Evolutionary conservation across 2,113 vertebrate genomes (phyloP).

Genomic region (Salvelinus namaycush): DNA sequence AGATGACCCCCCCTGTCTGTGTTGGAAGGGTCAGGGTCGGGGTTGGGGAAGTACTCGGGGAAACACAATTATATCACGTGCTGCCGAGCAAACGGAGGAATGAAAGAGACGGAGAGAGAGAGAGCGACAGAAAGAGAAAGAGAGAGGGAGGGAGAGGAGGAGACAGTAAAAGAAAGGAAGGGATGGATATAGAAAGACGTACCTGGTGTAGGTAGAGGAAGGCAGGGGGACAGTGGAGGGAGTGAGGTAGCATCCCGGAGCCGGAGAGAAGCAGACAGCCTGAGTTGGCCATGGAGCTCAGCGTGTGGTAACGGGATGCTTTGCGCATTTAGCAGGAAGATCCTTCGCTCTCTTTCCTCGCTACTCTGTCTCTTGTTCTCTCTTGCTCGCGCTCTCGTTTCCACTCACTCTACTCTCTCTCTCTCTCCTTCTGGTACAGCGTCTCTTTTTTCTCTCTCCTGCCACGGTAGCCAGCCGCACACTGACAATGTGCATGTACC

Average conservation of each 20-base stretch:
- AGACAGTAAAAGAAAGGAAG: conserved; percentile 13
- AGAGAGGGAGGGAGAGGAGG: not conserved
- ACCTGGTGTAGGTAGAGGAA: conserved; percentile 98
- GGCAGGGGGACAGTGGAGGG: conserved; percentile 86
- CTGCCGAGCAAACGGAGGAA: conserved; percentile 38
- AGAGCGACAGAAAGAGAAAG: not conserved
- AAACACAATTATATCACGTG: conserved; percentile 54
- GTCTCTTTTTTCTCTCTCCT: conserved; percentile 33
- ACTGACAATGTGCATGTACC: conserved; percentile 65
- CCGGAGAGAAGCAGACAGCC: conserved; percentile 95
- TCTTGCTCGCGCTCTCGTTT: conserved; percentile 24
- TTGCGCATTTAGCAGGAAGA: conserved; percentile 73
- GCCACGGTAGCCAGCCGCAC: conserved; percentile 42
- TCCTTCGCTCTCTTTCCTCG: conserved; percentile 44
- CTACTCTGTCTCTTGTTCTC: conserved; percentile 40
- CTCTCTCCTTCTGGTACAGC: conserved; percentile 9
- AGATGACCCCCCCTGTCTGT: conserved; percentile 5
- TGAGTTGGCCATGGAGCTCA: conserved; percentile 98
- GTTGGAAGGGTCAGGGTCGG: conserved; percentile 34
- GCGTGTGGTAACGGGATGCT: conserved; percentile 80
- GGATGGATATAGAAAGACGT: conserved; percentile 63
- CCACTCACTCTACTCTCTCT: conserved; percentile 26
- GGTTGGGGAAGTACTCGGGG: conserved; percentile 37
- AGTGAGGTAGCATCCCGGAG: conserved; percentile 92
- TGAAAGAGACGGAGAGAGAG: conserved; percentile 21